Base-by-base conservation (phyloP, 2,888 invertebrate species). In the Desoria tigrina region DNA sequence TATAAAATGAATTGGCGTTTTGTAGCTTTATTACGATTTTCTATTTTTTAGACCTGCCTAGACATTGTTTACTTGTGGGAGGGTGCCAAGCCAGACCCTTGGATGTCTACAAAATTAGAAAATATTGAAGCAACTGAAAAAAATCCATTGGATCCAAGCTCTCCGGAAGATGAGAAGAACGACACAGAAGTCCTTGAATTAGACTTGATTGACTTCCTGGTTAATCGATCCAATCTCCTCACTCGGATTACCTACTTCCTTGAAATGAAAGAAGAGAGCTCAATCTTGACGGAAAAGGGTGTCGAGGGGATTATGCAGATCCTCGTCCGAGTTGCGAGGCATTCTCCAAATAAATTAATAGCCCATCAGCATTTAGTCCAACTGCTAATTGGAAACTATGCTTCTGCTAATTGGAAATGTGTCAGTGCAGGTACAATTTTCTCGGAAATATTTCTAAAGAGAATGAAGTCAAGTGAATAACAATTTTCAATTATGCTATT, bases 111-210 rank as follows among this genome's bases (percentile, higher is more conserved):
- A 54, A 83, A 80, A 77, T 81, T 81, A 50, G 84, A 57, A 55
- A 32, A 51, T 51, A 4, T 32, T 32, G 32, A 32, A 7, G 4
- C 11, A 11, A 7, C 45, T 6, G 2, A 9, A 85, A 77, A 84
- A 84, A 72, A 79, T 83, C 65, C 85, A 86, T 74, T 78, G 81
- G 83, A 50, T 82, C 81, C 76, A 79, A 79, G 81, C 0, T 80
- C 80, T 11, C 84, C 85, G 72, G 84, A 85, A 61, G 82, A 82
- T 61, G 89, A 89, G 65, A 83, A 92, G 72, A 92, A 91, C 78
- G 95, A 96, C 81, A 89, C 89, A 78, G 90, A 94, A 79, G 81
- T 95, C 61, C 88, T 90, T 9, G 91, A 92, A 82, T 84, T 88
- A 32, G 93, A 95, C 83, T 82, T 94, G 3, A 84, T 93, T 42